phyloP scores from a whole-genome alignment of 2,888 invertebrate species.

The Drosophila colorata region DNA sequence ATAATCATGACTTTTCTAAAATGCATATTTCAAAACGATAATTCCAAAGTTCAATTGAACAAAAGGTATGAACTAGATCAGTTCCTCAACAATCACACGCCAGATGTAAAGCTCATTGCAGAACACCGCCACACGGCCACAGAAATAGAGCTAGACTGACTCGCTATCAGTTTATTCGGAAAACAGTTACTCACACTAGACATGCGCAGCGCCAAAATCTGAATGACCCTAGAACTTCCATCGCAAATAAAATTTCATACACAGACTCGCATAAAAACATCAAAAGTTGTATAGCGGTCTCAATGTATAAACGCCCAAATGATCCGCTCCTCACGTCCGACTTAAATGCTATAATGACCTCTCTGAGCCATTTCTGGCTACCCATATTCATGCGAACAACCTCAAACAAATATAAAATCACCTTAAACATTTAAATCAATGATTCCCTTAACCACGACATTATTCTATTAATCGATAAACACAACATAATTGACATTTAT shows the following conservation, averaged over 20 bases:
- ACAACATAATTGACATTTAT: too few relatives aligned
- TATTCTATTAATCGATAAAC: too few relatives aligned
- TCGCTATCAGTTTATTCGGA: conserved; percentile 1
- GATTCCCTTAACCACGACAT: too few relatives aligned
- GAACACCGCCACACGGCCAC: conserved; percentile 2
- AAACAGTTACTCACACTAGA: background rate
- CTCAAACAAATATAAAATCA: too few relatives aligned
- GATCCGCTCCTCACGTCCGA: too few relatives aligned
- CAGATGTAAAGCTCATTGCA: conserved; percentile 6
- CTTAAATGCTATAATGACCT: too few relatives aligned
- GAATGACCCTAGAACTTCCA: too few relatives aligned
- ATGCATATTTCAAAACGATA: conserved; percentile 15
- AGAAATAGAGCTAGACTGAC: background rate
- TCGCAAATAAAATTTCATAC: background rate
- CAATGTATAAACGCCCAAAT: too few relatives aligned
- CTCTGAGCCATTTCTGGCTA: too few relatives aligned
- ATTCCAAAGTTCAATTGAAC: background rate
- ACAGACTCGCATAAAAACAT: background rate
- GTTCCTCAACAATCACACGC: conserved; percentile 3
- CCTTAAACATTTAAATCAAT: too few relatives aligned
- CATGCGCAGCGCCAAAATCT: too few relatives aligned
- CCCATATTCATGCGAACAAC: too few relatives aligned
- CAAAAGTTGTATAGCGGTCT: background rate
- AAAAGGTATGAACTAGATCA: conserved; percentile 13
- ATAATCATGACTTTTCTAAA: background rate